Evolutionary conservation across 2,113 vertebrate species (phyloP).

Genomic region (Myrmecobius fasciatus): DNA sequence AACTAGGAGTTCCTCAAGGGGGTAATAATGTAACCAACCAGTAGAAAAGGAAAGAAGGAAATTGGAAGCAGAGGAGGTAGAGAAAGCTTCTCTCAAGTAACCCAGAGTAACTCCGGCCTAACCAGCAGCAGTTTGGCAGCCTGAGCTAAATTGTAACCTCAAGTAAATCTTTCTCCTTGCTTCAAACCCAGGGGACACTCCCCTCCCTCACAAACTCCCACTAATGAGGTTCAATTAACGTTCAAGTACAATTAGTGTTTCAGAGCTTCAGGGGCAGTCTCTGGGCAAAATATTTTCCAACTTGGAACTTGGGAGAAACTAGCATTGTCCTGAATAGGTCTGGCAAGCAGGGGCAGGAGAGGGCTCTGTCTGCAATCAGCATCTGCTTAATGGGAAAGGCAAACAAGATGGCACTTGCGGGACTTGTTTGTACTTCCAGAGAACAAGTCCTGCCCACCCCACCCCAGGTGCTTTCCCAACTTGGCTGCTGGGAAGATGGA

Average conservation of each 20-base stretch:
- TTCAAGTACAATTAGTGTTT: slow-evolving; percentile 65
- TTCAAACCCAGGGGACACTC: slow-evolving; percentile 51
- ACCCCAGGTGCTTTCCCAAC: slow-evolving; percentile 56
- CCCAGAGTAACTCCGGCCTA: slow-evolving; percentile 59
- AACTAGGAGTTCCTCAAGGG: neutral
- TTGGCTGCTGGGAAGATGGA: slow-evolving; percentile 33
- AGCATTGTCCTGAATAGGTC: neutral
- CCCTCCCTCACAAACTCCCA: slow-evolving; percentile 45
- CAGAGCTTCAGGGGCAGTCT: slow-evolving; percentile 55
- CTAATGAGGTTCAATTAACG: slow-evolving; percentile 69
- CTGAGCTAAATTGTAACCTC: slow-evolving; percentile 37
- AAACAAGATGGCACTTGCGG: slow-evolving; percentile 62
- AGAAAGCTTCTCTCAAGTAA: slow-evolving; percentile 49
- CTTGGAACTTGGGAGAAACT: slow-evolving; percentile 47
- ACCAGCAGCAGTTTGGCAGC: slow-evolving; percentile 43
- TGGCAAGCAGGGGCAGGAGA: slow-evolving; percentile 65
- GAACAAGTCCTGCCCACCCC: slow-evolving; percentile 4
- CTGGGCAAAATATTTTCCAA: slow-evolving; percentile 65
- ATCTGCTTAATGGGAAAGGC: slow-evolving; percentile 21
- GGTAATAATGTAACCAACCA: neutral
- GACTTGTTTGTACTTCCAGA: neutral
- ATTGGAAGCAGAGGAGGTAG: neutral
- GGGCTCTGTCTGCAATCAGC: slow-evolving; percentile 53
- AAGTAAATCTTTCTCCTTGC: slow-evolving; percentile 31
- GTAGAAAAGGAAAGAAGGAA: neutral